phyloP scores from a whole-genome alignment of 2,797 vertebrate species.

The Cichlasoma orientale region DNA sequence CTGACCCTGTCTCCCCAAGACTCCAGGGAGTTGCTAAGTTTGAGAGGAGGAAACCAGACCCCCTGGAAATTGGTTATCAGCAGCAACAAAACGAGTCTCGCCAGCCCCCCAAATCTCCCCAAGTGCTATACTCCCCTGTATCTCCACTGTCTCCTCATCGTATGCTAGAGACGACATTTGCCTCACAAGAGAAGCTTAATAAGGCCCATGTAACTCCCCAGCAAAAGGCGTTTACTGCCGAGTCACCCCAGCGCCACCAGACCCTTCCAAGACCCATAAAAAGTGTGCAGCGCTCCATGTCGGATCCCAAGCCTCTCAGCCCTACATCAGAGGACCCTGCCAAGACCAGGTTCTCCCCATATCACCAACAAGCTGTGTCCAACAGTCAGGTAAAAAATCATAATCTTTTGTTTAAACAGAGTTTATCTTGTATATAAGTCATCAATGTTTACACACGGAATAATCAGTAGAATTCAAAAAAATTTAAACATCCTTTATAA shows the following conservation, averaged over 20 bases:
- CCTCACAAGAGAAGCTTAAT: constrained; percentile 96
- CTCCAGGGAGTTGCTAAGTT: constrained; percentile 88
- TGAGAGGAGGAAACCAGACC: constrained; percentile 96
- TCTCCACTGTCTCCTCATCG: constrained; percentile 97
- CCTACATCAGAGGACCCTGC: constrained; percentile 94
- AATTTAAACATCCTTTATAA: background rate
- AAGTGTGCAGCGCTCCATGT: constrained; percentile 97
- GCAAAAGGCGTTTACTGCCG: constrained; percentile 94
- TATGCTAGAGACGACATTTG: constrained; percentile 93
- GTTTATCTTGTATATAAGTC: background rate
- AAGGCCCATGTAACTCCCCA: constrained; percentile 97
- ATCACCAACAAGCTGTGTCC: constrained; percentile 90
- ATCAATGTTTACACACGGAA: background rate
- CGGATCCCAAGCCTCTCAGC: constrained; percentile 98
- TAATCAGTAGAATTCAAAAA: background rate
- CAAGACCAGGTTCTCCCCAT: constrained; percentile 94
- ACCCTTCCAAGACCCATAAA: constrained; percentile 95
- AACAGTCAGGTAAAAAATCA: constrained; percentile 90
- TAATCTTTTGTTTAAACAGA: constrained; percentile 8
- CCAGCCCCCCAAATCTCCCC: constrained; percentile 96
- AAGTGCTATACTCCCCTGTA: constrained; percentile 97
- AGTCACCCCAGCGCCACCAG: constrained; percentile 91
- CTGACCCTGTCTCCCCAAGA: constrained; percentile 79
- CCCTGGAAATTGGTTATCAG: constrained; percentile 96
- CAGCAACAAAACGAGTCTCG: constrained; percentile 87